Evolutionary conservation across 2,888 invertebrate species (phyloP).

Genomic region (Amblyjoppa fuscipennis): DNA sequence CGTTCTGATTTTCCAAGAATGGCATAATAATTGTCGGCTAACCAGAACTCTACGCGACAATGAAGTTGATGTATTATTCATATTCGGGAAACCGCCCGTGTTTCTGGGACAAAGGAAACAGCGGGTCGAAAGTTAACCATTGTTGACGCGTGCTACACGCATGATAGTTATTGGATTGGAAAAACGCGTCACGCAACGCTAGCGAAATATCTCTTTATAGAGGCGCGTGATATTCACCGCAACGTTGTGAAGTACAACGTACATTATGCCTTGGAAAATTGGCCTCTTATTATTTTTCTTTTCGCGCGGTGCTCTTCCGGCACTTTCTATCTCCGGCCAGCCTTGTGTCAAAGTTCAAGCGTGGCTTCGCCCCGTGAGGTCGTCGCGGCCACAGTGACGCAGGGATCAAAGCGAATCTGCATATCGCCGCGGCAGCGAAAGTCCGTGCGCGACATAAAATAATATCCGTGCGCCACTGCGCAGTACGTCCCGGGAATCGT

Average conservation of each 20-base stretch:
- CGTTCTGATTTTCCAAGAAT: too few species aligned
- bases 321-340: neutral
- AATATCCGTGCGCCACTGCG: neutral
- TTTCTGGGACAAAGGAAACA: neutral
- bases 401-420: constrained; percentile 28
- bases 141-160: constrained; percentile 22
- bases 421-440: constrained; percentile 11
- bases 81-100: neutral
- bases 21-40: constrained; percentile 2
- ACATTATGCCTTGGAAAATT: constrained; percentile 15
- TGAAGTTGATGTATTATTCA: constrained; percentile 31
- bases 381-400: neutral
- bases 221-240: neutral
- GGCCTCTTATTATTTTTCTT: neutral
- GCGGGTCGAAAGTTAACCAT: neutral
- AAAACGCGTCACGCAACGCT: neutral
- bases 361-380: neutral
- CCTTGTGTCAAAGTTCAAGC: constrained; percentile 23
- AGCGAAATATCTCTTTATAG: neutral
- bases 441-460: constrained; percentile 6
- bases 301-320: neutral
- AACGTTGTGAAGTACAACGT: neutral
- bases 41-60: neutral
- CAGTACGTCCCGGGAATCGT: neutral
- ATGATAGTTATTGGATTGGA: constrained; percentile 24